Evolutionary conservation across 1,140 invertebrate genomes (phyloP), one percentile per base, ranked within the genome.

Genomic region (Conus betulinus): DNA sequence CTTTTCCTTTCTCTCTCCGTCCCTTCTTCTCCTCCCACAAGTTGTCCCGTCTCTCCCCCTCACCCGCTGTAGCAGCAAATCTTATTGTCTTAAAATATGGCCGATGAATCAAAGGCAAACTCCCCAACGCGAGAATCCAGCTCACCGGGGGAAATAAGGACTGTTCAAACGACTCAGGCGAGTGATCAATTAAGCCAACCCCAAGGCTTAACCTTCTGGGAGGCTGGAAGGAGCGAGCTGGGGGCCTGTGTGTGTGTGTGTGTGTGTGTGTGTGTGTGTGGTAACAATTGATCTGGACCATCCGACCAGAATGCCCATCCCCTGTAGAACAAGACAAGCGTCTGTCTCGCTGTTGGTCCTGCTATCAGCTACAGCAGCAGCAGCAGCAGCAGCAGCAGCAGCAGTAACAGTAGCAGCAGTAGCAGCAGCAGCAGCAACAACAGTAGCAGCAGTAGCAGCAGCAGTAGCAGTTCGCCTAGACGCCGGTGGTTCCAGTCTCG

Each of bases 61-160:
- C 17, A 11, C 23, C 71, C 4, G 84, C 2, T 53, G 74, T 27
- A 53, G 27, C 51, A 87, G 74, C 85, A 87, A 87, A 87, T 87
- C 71, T 78, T 78, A 79, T 87, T 87, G 85, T 87, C 74, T 67
- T 87, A 78, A 87, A 87, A 76, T 79, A 79, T 78, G 85, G 85
- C 85, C 67, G 71, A 87, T 57, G 85, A 87, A 76, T 87, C 85
- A 87, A 76, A 87, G 71, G 23, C 74, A 87, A 52, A 52, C 71
- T 79, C 67, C 67, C 85, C 39, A 78, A 53, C 39, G 85, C 52
- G 71, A 78, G 53, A 53, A 17, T 8, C 71, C 0, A 17, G 15
- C 13, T 78, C 85, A 79, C 85, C 85, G 27, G 71, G 85, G 85
- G 85, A 87, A 78, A 87, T 87, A 76, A 79, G 53, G 76, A 78